phyloP scores from a whole-genome alignment of 2,113 vertebrate genomes.

The Callocephalon fimbriatum region DNA sequence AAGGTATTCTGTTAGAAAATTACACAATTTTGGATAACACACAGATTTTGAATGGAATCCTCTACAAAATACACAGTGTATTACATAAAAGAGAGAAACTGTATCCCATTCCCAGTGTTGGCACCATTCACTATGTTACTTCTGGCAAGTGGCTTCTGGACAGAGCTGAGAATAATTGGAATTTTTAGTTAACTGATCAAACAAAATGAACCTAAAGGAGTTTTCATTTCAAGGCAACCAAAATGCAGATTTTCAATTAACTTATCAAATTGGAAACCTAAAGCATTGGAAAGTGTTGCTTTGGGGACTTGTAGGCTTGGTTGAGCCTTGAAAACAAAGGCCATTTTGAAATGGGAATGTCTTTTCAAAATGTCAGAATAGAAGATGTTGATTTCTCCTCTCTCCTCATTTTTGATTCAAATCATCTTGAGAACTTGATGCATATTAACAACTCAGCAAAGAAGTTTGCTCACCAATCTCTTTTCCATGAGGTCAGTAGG shows the following conservation, averaged over 20 bases:
- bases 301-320: neutral
- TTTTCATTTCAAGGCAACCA: neutral
- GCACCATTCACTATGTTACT: neutral
- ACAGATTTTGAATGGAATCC: neutral
- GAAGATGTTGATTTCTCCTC: neutral
- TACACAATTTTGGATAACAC: neutral
- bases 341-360: neutral
- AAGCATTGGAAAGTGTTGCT: neutral
- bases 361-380: neutral
- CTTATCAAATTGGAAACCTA: neutral
- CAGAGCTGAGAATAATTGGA: neutral
- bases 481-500: neutral
- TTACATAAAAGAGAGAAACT: neutral
- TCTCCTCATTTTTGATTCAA: neutral
- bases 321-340: neutral
- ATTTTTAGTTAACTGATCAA: neutral
- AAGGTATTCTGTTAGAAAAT: neutral
- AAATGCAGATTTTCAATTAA: neutral
- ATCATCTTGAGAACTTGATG: neutral
- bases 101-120: neutral
- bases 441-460: neutral
- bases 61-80: neutral
- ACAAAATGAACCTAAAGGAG: neutral
- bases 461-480: neutral
- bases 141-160: neutral